Evolutionary conservation across 1,140 invertebrate genomes (phyloP).

Genomic region (Plectrocnemia conspersa): DNA sequence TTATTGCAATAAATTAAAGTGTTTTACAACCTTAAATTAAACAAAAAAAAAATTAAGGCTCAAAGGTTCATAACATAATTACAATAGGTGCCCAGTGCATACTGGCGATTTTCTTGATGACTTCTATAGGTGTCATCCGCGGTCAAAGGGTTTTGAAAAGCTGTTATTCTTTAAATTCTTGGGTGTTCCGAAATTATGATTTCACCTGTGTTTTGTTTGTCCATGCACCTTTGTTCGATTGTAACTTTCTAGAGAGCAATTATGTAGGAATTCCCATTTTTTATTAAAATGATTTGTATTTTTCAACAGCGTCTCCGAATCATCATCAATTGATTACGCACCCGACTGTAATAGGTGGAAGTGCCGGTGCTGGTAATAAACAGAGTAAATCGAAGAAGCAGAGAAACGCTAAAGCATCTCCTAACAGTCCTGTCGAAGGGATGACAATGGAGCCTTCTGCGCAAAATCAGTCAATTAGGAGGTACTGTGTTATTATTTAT

Average conservation of each 20-base stretch:
- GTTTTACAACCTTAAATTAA: too few species aligned
- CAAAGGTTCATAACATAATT: too few species aligned
- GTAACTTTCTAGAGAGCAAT: background rate
- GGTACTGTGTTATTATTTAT: conserved; percentile 14
- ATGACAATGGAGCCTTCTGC: conserved; percentile 36
- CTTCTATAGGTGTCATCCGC: too few species aligned
- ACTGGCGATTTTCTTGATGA: too few species aligned
- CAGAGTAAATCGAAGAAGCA: conserved; percentile 70
- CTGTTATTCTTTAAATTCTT: too few species aligned
- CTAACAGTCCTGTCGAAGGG: conserved; percentile 46
- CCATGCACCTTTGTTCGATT: too few species aligned
- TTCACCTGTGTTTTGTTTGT: too few species aligned
- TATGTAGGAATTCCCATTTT: background rate
- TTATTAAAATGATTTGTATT: conserved; percentile 16
- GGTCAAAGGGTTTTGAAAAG: too few species aligned
- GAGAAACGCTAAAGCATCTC: conserved; percentile 52
- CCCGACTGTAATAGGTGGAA: conserved; percentile 66
- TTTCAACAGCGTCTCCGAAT: conserved; percentile 61
- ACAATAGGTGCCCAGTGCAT: too few species aligned
- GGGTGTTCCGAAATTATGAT: too few species aligned
- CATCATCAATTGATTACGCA: conserved; percentile 73
- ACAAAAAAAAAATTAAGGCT: too few species aligned
- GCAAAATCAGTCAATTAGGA: conserved; percentile 45
- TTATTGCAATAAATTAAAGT: too few species aligned
- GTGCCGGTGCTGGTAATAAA: conserved; percentile 54